Evolutionary conservation across 2,888 invertebrate species (phyloP), one percentile per base, ranked within the genome.

Genomic region (Branchipolynoe longqiensis): DNA sequence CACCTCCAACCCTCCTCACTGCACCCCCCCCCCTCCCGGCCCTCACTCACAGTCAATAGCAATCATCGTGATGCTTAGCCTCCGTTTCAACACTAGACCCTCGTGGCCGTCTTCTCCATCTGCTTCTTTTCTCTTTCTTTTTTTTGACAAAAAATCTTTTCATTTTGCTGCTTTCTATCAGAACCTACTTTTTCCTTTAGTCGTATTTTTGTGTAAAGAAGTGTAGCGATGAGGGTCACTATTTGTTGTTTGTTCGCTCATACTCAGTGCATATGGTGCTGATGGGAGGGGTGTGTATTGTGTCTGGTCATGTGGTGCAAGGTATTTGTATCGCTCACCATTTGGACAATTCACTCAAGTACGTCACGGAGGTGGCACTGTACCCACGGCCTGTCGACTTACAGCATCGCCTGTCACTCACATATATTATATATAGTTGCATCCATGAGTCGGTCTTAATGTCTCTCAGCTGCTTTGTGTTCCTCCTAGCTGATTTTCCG

Each of bases 21-120:
- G 22, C 56, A 56, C 62, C 62, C 62, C 62, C 14, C 22, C 8
- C 62, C 62, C 69, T 22, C 69, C 33, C 69, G 38, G 36, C 69
- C 69, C 69, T 69, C 33, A 69, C 69, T 69, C 69, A 69, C 33
- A 69, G 38, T 69, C 69, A 69, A 69, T 69, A 69, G 69, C 69
- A 69, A 69, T 69, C 69, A 69, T 69, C 69, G 38, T 4, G 69
- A 69, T 69, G 36, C 69, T 69, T 69, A 69, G 69, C 69, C 69
- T 38, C 33, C 38, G n/a, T n/a, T n/a, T n/a, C n/a, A n/a, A n/a
- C n/a, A n/a, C n/a, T n/a, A n/a, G n/a, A 33, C 38, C 69, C 38
- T 58, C 58, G 12, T 58, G n/a, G 58, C 22, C 4, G n/a, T 14
- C 25, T 58, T 58, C 25, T 58, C 25, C 25, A 18, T 62, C 62